Conservation (phyloP, 2,888 invertebrate species). For the Ophion ellenae region DNA sequence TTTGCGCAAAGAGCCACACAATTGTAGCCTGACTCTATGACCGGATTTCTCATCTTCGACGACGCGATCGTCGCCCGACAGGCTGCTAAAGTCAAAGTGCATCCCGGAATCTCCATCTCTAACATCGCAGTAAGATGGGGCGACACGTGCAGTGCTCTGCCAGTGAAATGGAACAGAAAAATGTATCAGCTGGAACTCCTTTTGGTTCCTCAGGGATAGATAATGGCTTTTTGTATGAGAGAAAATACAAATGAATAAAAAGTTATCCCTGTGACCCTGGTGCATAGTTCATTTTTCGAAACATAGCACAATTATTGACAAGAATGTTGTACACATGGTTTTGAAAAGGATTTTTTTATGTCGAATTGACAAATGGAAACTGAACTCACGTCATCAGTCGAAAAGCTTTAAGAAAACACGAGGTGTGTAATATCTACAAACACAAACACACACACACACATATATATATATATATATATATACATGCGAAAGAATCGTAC, state of each 20-base stretch:
- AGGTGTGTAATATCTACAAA: not conserved
- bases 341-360: too few relatives aligned
- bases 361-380: too few relatives aligned
- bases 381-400: not conserved
- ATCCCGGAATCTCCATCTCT: not conserved
- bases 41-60: conserved; percentile 54
- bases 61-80: conserved; percentile 65
- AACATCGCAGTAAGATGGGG: conserved; percentile 41
- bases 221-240: too few relatives aligned
- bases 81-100: conserved; percentile 68
- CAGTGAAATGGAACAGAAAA: not conserved
- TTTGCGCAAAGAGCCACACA: conserved; percentile 73
- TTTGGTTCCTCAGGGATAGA: too few relatives aligned
- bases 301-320: not conserved
- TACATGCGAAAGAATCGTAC: conserved; percentile 18
- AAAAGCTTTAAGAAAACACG: too few relatives aligned
- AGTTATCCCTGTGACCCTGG: not conserved
- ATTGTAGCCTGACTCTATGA: conserved; percentile 69
- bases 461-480: not conserved
- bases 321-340: not conserved
- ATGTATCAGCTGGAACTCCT: not conserved
- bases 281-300: not conserved
- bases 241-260: too few relatives aligned
- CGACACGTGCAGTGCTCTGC: not conserved
- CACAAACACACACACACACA: not conserved